phyloP scores from a whole-genome alignment of 2,888 invertebrate genomes.

The Sipha maydis region DNA sequence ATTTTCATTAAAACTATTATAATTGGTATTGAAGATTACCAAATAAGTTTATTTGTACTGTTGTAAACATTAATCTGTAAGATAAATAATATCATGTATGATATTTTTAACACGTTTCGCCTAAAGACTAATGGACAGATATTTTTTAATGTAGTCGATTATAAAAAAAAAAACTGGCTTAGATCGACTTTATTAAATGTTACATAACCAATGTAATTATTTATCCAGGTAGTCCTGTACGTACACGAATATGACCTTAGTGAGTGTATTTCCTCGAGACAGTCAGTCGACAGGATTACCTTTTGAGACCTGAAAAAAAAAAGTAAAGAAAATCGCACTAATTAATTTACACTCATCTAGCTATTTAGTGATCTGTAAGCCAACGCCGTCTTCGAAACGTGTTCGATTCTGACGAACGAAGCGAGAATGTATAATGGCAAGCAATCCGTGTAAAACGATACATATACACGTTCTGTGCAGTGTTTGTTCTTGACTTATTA shows the following conservation, averaged over 20 bases:
- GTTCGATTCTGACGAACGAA: slow-evolving; percentile 10
- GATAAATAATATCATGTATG: neutral
- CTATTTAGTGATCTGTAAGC: neutral
- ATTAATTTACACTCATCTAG: neutral
- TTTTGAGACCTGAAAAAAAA: neutral
- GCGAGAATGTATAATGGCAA: slow-evolving; percentile 26
- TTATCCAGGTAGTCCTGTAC: neutral
- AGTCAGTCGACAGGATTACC: neutral
- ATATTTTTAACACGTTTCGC: neutral
- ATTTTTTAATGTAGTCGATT: neutral
- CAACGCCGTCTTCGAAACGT: neutral
- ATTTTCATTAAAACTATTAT: too few species aligned
- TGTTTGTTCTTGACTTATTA: neutral
- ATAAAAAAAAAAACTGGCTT: neutral
- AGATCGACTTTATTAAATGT: neutral
- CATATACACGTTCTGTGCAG: neutral
- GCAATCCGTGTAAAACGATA: slow-evolving; percentile 20
- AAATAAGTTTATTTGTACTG: neutral
- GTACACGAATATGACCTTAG: neutral
- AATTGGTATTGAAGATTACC: too few species aligned
- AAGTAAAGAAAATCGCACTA: neutral
- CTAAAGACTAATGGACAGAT: neutral
- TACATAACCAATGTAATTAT: neutral
- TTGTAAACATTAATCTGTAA: neutral
- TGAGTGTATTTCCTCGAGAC: neutral